Conservation (phyloP, 1,140 invertebrate genomes). For the Cryptotermes secundus region DNA sequence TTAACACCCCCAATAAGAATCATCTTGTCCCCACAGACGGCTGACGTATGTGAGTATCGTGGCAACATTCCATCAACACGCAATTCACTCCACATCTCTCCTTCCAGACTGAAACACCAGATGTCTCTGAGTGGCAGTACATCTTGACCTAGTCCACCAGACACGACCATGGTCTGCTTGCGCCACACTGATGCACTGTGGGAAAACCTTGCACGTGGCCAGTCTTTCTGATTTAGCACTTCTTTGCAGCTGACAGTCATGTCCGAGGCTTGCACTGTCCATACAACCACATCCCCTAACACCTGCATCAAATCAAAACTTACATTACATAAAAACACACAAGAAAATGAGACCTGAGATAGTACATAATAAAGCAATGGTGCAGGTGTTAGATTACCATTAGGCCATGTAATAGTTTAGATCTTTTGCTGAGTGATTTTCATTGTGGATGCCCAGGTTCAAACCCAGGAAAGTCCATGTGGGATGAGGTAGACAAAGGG, state of each 20-base stretch:
- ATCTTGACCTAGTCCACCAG: constrained; percentile 46
- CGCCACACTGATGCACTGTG: constrained; percentile 43
- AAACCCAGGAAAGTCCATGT: too few species aligned
- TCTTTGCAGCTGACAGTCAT: not conserved
- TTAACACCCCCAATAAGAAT: constrained; percentile 51
- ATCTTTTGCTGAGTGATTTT: too few species aligned
- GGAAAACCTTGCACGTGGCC: constrained; percentile 43
- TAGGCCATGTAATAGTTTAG: too few species aligned
- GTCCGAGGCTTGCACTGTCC: constrained; percentile 13
- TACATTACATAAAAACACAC: too few species aligned
- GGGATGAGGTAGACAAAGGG: too few species aligned
- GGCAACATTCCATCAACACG: constrained; percentile 39
- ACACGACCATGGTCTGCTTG: constrained; percentile 42
- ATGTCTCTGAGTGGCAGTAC: constrained; percentile 43
- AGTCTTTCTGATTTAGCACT: not conserved
- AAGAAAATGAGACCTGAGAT: too few species aligned
- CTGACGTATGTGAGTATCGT: constrained; percentile 47
- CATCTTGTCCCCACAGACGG: constrained; percentile 44
- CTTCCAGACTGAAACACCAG: constrained; percentile 42
- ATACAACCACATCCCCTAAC: constrained; percentile 42
- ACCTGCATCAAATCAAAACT: constrained; percentile 22
- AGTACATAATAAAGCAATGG: too few species aligned
- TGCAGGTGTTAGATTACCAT: too few species aligned
- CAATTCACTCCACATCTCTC: constrained; percentile 40
- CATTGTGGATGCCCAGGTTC: too few species aligned